Base-by-base conservation (phyloP, 2,113 vertebrate species). In the Takifugu bimaculatus region DNA sequence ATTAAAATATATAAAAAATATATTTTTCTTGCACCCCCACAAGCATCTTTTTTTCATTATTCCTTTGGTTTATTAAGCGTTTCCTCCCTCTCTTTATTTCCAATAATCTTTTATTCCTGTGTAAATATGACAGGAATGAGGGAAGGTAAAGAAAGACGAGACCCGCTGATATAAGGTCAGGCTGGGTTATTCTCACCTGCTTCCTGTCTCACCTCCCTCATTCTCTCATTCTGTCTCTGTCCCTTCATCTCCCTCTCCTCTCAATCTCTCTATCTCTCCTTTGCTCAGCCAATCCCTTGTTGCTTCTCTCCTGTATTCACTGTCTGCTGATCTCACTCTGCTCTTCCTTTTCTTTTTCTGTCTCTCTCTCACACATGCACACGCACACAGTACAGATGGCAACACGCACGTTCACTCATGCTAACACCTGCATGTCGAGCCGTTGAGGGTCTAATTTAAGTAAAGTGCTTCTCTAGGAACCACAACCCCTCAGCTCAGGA, bases 401-500 rank as follows among this genome's bases (percentile, higher is more conserved):
- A 10, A 60, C 63, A 64, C 57, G 65, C 54, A 61, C 43, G 60
- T 11, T 60, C 5, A 61, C 72, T 57, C 78, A 73, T 67, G 13
- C 61, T 75, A 78, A 87, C 87, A 87, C 84, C 84, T 87, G 85
- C 82, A 77, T 63, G 68, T 77, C 50, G 85, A 87, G 79, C 55
- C 68, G 82, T 86, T 87, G 81, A 86, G 81, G 80, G 84, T 84
- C 85, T 89, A 87, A 88, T 87, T 89, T 89, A 87, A 84, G 87
- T 87, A 85, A 86, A 87, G 84, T 88, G 85, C 85, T 86, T 82
- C 85, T 89, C 77, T 74, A 76, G 81, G 81, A 86, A 89, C 84
- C 85, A 81, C 84, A 86, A 77, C 74, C 82, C 81, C 80, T 81
- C 76, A 65, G 67, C 81, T 80, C 77, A 68, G 66, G 64, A 78